Conservation (phyloP, 30 jellyfish, hydroid and myxozoan species). For the Haliclystus octoradiatus region DNA sequence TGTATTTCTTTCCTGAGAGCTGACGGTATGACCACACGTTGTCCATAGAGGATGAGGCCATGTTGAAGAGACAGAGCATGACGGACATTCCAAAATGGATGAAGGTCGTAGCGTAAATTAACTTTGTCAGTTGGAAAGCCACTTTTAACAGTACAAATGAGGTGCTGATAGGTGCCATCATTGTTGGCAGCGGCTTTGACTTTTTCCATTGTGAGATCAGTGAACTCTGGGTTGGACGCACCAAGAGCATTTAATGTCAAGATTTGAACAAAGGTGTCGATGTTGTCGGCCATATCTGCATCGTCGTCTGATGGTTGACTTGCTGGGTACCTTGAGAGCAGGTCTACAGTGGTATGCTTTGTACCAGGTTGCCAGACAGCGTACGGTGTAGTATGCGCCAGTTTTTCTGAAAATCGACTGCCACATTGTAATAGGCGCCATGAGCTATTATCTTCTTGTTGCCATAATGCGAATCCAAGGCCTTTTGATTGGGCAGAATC, state of each 20-base stretch:
- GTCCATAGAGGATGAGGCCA: neutral
- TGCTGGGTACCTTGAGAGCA: neutral
- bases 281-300: no score
- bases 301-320: neutral
- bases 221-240: no score
- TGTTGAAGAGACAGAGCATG: no score
- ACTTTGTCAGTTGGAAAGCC: no score
- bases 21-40: neutral
- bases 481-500: neutral
- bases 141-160: no score
- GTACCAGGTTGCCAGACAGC: neutral
- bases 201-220: no score
- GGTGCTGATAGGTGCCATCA: no score
- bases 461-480: neutral
- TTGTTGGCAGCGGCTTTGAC: no score
- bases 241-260: no score
- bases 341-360: neutral
- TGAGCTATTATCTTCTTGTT: neutral
- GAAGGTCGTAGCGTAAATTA: no score
- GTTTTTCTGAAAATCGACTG: neutral
- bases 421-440: neutral
- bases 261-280: no score
- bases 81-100: no score
- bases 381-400: neutral
- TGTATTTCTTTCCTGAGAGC: neutral